Conservation (phyloP, 2,888 invertebrate genomes). For the Tachina lurida region DNA sequence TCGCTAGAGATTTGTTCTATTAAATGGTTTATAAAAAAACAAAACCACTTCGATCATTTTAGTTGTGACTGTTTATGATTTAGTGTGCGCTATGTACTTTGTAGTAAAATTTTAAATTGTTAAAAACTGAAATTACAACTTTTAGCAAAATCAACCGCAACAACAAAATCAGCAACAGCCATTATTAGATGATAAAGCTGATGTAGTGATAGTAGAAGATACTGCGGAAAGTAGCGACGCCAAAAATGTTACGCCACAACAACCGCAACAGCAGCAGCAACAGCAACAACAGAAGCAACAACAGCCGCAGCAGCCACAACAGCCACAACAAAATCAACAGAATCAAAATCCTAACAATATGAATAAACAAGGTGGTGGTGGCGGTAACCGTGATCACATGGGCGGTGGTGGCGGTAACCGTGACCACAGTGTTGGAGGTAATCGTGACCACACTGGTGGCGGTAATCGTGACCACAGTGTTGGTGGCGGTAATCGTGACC, state of each 20-base stretch:
- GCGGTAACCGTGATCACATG: slow-evolving; percentile 30
- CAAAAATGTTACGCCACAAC: slow-evolving; percentile 29
- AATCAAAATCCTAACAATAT: slow-evolving; percentile 62
- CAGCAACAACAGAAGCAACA: slow-evolving; percentile 48
- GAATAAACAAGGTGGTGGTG: slow-evolving; percentile 53
- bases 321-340: slow-evolving; percentile 51
- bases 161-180: slow-evolving; percentile 41
- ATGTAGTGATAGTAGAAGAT: slow-evolving; percentile 10
- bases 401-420: slow-evolving; percentile 43
- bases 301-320: slow-evolving; percentile 36
- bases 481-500: slow-evolving; percentile 44
- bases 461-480: slow-evolving; percentile 35
- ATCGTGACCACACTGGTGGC: slow-evolving; percentile 34
- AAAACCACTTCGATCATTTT: too few relatives aligned
- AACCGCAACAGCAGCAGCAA: slow-evolving; percentile 60
- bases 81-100: too few relatives aligned
- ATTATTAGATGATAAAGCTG: slow-evolving; percentile 15
- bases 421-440: slow-evolving; percentile 29
- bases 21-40: too few relatives aligned
- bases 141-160: slow-evolving; percentile 51
- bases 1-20: too few relatives aligned
- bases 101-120: too few relatives aligned
- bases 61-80: too few relatives aligned
- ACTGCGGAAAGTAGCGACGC: neutral
- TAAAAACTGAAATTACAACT: neutral